Evolutionary conservation across 2,888 invertebrate genomes (phyloP).

Genomic region (Desoria tigrina): DNA sequence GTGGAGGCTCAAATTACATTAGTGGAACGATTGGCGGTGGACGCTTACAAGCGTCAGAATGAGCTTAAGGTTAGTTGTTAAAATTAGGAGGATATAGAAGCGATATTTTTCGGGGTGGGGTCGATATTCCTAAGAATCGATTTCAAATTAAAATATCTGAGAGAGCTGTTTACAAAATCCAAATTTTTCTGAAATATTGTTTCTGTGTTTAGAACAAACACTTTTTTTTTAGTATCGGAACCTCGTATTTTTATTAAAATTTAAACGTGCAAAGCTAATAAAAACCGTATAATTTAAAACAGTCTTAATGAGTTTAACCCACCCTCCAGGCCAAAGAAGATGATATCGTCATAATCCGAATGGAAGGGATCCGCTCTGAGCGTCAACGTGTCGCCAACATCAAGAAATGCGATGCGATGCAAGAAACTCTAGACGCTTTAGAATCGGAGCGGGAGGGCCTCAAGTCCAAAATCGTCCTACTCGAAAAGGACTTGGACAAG

Average conservation of each 20-base stretch:
- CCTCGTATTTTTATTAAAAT: too few species aligned
- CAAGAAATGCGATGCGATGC: conserved; percentile 35
- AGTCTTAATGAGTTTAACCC: too few species aligned
- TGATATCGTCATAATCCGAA: conserved; percentile 30
- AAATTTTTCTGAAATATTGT: too few species aligned
- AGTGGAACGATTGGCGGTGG: conserved; percentile 40
- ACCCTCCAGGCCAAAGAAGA: conserved; percentile 40
- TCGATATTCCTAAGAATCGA: too few species aligned
- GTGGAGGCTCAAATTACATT: conserved; percentile 41
- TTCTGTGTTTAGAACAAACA: too few species aligned
- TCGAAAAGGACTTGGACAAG: conserved; percentile 48
- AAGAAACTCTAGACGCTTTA: conserved; percentile 31
- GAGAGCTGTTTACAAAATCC: too few species aligned
- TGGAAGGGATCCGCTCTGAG: conserved; percentile 30
- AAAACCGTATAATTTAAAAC: too few species aligned
- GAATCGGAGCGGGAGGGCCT: conserved; percentile 46
- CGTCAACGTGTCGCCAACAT: conserved; percentile 26
- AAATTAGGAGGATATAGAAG: too few species aligned
- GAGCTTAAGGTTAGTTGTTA: conserved; percentile 50
- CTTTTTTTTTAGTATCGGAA: too few species aligned
- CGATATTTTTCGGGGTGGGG: too few species aligned
- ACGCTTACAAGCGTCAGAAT: conserved; percentile 33
- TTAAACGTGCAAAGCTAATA: too few species aligned
- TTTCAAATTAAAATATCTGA: not conserved
- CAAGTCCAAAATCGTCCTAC: conserved; percentile 37